These are phyloP conservation scores for Periphyllus acericola DNA, from an alignment of 2,888 invertebrate species.

Conservation along the genomic window DNA sequence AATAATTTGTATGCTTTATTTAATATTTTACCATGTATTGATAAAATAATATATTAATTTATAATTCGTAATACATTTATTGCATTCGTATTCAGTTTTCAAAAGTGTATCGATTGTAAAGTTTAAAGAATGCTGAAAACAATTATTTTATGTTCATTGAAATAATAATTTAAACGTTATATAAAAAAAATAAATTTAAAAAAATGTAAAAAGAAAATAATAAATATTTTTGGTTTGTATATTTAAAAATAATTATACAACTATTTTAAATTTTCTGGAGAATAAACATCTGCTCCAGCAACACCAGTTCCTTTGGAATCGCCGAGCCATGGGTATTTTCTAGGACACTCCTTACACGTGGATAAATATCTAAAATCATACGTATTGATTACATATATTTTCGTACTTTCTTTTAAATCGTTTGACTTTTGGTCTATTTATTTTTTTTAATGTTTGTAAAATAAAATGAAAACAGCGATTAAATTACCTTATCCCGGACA, in stretches of 20 bases:
- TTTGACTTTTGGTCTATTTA: neutral
- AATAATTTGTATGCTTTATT: neutral
- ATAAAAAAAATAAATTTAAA: neutral
- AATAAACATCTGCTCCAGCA: slow-evolving; percentile 82
- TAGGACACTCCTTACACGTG: slow-evolving; percentile 87
- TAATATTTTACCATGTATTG: neutral
- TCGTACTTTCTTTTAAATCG: neutral
- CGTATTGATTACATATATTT: slow-evolving; percentile 12
- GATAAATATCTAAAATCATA: slow-evolving; percentile 78
- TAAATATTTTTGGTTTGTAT: slow-evolving; percentile 52
- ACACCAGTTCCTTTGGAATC: slow-evolving; percentile 86
- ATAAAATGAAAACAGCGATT: neutral
- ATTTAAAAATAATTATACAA: slow-evolving; percentile 10
- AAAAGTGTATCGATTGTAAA: neutral
- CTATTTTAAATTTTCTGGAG: slow-evolving; percentile 73
- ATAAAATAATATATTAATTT: neutral
- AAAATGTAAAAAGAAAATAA: slow-evolving; percentile 20
- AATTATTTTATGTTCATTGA: neutral
- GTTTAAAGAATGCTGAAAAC: neutral
- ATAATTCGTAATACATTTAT: neutral
- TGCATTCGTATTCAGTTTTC: neutral
- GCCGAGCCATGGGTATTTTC: slow-evolving; percentile 87
- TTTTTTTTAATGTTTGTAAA: neutral
- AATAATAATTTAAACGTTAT: slow-evolving; percentile 27
- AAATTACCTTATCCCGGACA: slow-evolving; percentile 76